Evolutionary conservation across 2,888 invertebrate genomes (phyloP).

Genomic region (Neoitamus cyanurus): DNA sequence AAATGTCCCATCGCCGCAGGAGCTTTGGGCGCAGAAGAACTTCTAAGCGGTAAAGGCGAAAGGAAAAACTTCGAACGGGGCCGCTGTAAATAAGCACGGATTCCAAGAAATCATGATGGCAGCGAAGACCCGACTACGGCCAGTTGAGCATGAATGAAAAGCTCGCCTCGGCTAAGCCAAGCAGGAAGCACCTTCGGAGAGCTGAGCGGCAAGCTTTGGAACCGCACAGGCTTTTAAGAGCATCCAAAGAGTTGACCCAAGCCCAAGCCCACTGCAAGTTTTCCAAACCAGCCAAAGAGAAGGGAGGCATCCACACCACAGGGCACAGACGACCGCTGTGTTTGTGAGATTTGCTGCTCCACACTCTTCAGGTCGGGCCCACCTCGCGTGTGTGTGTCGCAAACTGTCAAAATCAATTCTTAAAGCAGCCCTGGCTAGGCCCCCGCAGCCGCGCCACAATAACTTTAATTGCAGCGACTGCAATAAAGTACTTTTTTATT

Average conservation of each 20-base stretch:
- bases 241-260: neutral
- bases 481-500: conserved; percentile 28
- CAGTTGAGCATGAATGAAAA: conserved; percentile 33
- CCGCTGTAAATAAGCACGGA: conserved; percentile 1
- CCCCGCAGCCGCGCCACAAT: neutral
- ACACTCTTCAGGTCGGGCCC: neutral
- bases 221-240: conserved; percentile 23
- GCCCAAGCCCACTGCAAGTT: too few species aligned
- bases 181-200: neutral
- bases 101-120: neutral
- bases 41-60: too few species aligned
- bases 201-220: conserved; percentile 16
- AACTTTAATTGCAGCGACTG: conserved; percentile 10
- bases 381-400: neutral
- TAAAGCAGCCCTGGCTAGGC: conserved; percentile 9
- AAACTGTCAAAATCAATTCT: conserved; percentile 44
- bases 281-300: neutral
- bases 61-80: neutral
- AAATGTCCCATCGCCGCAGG: neutral
- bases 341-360: neutral
- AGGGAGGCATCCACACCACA: neutral
- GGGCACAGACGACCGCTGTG: neutral
- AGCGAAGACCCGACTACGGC: neutral
- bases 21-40: neutral
- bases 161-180: neutral